Percentiles rank a stretch among this genome's conserved stretches.
These are phyloP conservation scores for Dolichomitus sp. DNA, from an alignment of 2,888 invertebrate genomes.

Conservation along the genomic window DNA sequence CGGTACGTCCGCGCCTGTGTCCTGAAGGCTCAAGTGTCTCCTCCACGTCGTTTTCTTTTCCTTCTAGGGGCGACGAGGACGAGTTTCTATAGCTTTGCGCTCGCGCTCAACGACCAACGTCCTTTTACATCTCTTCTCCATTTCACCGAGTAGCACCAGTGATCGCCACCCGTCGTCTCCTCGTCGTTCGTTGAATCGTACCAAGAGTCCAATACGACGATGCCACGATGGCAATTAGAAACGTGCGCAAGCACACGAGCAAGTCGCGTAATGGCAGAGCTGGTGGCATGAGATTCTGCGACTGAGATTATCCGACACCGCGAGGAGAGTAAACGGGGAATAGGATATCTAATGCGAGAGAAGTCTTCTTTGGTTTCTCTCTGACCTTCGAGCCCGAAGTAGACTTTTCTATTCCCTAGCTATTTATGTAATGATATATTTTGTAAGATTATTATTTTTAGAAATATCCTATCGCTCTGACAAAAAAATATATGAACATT, in stretches of 20 bases:
- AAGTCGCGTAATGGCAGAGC: slow-evolving; percentile 42
- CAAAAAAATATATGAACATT: neutral
- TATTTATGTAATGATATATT: neutral
- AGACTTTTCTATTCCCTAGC: neutral
- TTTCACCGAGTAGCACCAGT: slow-evolving; percentile 71
- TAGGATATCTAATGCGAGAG: slow-evolving; percentile 4
- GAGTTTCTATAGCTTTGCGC: neutral
- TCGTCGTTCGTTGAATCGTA: slow-evolving; percentile 32
- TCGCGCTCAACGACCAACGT: slow-evolving; percentile 22
- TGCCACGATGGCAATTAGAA: slow-evolving; percentile 61
- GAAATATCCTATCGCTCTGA: neutral
- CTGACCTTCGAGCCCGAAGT: neutral
- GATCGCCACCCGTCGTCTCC: slow-evolving; percentile 41
- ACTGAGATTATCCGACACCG: slow-evolving; percentile 39
- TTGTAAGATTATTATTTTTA: neutral
- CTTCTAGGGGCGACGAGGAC: slow-evolving; percentile 7
- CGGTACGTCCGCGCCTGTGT: slow-evolving; percentile 54
- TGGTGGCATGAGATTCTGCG: slow-evolving; percentile 36
- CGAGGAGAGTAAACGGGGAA: slow-evolving; percentile 8
- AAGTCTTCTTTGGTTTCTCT: slow-evolving; percentile 6
- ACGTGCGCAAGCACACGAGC: slow-evolving; percentile 43
- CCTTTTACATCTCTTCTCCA: slow-evolving; percentile 78
- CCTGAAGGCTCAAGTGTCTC: slow-evolving; percentile 66
- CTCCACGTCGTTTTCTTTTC: slow-evolving; percentile 44
- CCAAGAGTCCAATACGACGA: slow-evolving; percentile 49